phyloP scores from a whole-genome alignment of 1,140 invertebrate genomes.

The Sinella curviseta region DNA sequence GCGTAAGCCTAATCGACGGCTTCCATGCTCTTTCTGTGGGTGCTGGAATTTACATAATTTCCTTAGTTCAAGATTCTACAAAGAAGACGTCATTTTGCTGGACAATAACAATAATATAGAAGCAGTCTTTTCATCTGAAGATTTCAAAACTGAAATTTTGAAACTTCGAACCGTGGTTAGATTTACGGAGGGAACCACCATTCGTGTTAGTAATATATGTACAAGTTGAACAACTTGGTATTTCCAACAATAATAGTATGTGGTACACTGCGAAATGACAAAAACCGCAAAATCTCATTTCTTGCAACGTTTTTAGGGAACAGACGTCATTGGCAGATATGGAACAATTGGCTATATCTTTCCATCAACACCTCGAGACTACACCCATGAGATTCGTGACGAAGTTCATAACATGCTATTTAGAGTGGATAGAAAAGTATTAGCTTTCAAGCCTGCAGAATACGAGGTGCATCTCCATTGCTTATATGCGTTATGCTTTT shows the following conservation, averaged over 20 bases:
- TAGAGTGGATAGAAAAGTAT: background rate
- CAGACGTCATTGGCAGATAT: background rate
- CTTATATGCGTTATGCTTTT: background rate
- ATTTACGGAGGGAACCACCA: background rate
- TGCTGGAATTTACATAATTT: conserved; percentile 15
- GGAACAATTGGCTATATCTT: conserved; percentile 12
- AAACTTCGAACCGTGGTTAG: background rate
- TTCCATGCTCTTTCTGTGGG: background rate
- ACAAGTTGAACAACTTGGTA: background rate
- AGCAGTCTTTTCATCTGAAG: background rate
- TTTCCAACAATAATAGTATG: no score
- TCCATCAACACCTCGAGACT: conserved; percentile 6
- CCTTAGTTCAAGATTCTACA: conserved; percentile 9
- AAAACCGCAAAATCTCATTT: background rate
- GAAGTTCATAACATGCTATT: conserved; percentile 23
- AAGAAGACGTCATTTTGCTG: conserved; percentile 11
- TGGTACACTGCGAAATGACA: no score
- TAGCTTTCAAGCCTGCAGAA: background rate
- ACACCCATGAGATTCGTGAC: conserved; percentile 16
- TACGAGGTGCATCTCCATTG: background rate
- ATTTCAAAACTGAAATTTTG: background rate
- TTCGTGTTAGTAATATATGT: conserved; percentile 1
- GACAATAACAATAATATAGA: background rate
- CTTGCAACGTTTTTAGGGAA: background rate
- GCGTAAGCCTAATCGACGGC: background rate